Evolutionary conservation across 2,113 vertebrate species (phyloP), one percentile per base, ranked within the genome.

Genomic region (Crypturellus undulatus): DNA sequence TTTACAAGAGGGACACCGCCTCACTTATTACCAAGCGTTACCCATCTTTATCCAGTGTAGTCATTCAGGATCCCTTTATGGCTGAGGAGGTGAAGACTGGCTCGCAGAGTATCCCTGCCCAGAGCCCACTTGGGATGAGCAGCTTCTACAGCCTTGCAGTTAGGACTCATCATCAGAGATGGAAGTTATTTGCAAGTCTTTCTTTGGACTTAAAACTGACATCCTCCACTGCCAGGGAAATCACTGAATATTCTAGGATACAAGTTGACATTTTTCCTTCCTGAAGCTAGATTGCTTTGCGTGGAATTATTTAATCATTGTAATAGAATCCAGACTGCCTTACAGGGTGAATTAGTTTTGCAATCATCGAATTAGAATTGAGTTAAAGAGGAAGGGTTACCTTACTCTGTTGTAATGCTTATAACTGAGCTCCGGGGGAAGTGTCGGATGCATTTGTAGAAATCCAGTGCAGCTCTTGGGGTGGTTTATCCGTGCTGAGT

Each of bases 281-380:
- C 94, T 93, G 83, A 93, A 96, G 96, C 90, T 84, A 96, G 90
- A 92, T 93, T 90, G 88, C 94, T 96, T 90, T 93, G 86, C 94
- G 95, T 93, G 65, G 58, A n/a, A 88, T 95, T 90, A 88, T 94
- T 96, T 90, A 96, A 93, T 95, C 83, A 90, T 81, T 79, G 42
- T 43, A 65, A 92, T 96, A 96, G 86, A 92, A 95, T 86, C 79
- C 56, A 64, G 51, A 95, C 84, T 92, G 86, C 92, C 95, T 94
- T 94, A 68, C 45, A 64, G 72, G 56, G 30, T 79, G 47, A 69
- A 84, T 96, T 93, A 89, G 86, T 75, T 90, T 86, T 92, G 65
- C 70, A 84, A 12, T 84, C 88, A 67, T 52, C 64, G 76, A 73
- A 52, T 94, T 52, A 68, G 60, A 94, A 96, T 65, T 88, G 32